phyloP scores from a whole-genome alignment of 2,888 invertebrate species.

The Drosophila anomalata region DNA sequence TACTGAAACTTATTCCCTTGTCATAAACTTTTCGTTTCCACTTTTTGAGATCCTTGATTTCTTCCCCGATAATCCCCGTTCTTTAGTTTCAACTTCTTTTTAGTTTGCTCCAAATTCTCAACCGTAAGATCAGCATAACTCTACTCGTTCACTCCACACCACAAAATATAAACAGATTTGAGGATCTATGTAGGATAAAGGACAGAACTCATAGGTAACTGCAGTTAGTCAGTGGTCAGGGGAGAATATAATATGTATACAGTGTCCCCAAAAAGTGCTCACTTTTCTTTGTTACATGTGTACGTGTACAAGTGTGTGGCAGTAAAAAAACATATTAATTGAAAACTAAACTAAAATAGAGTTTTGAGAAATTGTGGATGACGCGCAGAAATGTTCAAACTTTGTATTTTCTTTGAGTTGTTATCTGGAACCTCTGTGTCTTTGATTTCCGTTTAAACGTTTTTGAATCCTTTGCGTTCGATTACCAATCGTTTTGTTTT shows the following conservation, averaged over 20 bases:
- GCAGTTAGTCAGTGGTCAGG: constrained; percentile 34
- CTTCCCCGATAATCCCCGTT: constrained; percentile 3
- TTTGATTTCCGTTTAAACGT: constrained; percentile 59
- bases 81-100: constrained; percentile 35
- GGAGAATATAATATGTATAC: constrained; percentile 26
- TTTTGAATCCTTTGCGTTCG: constrained; percentile 52
- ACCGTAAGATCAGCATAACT: constrained; percentile 54
- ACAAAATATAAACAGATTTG: constrained; percentile 29
- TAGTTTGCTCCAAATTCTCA: constrained; percentile 50
- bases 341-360: background rate
- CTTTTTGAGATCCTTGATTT: constrained; percentile 8
- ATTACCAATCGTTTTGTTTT: constrained; percentile 46
- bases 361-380: constrained; percentile 21
- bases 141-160: constrained; percentile 63
- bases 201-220: constrained; percentile 16
- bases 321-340: constrained; percentile 11
- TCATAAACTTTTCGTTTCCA: constrained; percentile 7
- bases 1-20: constrained; percentile 9
- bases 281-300: constrained; percentile 55
- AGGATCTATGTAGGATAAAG: constrained; percentile 18
- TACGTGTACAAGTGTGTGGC: constrained; percentile 35
- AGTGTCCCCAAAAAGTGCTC: constrained; percentile 61
- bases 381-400: constrained; percentile 61
- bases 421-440: constrained; percentile 59
- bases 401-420: constrained; percentile 44